Evolutionary conservation across 1,140 invertebrate genomes (phyloP).

Genomic region (Drosophila prosaltans): DNA sequence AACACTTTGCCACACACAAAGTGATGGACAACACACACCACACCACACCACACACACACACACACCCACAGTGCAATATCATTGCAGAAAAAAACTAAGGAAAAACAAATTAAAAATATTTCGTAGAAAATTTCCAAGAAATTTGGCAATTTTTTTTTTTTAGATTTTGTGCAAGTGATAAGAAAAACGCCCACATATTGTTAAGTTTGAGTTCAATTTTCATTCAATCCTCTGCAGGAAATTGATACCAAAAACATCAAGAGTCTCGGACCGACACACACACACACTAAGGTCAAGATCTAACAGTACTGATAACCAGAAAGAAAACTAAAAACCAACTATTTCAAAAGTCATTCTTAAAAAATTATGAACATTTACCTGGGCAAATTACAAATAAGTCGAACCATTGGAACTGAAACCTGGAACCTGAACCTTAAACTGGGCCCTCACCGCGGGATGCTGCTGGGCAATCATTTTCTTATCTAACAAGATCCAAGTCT

Average conservation of each 20-base stretch:
- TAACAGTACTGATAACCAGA: constrained; percentile 53
- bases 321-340: constrained; percentile 36
- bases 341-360: constrained; percentile 74
- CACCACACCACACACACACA: constrained; percentile 32
- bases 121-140: constrained; percentile 49
- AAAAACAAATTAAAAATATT: constrained; percentile 32
- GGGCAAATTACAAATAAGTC: constrained; percentile 66
- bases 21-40: constrained; percentile 24
- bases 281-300: constrained; percentile 55
- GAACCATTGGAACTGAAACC: constrained; percentile 22
- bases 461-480: constrained; percentile 70
- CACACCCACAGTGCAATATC: constrained; percentile 51
- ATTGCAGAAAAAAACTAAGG: constrained; percentile 51
- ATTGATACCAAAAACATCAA: constrained; percentile 73
- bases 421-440: background rate
- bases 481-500: constrained; percentile 68
- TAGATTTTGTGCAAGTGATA: constrained; percentile 55
- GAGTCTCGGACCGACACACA: constrained; percentile 36
- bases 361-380: constrained; percentile 82
- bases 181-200: constrained; percentile 58
- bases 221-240: constrained; percentile 75
- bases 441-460: constrained; percentile 46
- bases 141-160: constrained; percentile 59
- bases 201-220: constrained; percentile 45
- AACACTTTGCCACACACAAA: constrained; percentile 58